phyloP scores from a whole-genome alignment of 1,140 invertebrate genomes.

The Bombus polaris region DNA sequence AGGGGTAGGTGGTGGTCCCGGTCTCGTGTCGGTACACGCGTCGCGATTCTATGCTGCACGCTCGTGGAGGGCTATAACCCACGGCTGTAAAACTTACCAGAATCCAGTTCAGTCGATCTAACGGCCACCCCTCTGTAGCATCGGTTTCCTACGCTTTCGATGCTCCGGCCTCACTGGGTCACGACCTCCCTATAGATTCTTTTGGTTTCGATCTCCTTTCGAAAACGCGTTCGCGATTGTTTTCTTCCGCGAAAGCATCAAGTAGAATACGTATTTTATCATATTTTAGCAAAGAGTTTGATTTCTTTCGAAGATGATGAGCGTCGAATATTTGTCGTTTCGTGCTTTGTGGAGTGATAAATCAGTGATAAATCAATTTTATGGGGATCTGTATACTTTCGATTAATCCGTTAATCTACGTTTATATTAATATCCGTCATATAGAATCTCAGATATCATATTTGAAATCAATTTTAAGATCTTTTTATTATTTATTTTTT shows the following conservation, averaged over 20 bases:
- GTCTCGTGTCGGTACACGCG: constrained; percentile 41
- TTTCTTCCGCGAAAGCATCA: background rate
- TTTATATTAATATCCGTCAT: too few relatives aligned
- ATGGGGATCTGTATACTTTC: too few relatives aligned
- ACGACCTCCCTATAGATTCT: constrained; percentile 45
- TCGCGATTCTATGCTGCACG: constrained; percentile 29
- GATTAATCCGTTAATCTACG: too few relatives aligned
- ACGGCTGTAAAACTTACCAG: constrained; percentile 66
- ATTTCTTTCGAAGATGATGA: too few relatives aligned
- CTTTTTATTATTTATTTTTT: too few relatives aligned
- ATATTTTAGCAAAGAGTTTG: too few relatives aligned
- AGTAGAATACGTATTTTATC: too few relatives aligned
- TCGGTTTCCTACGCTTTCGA: constrained; percentile 20
- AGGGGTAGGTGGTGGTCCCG: constrained; percentile 35
- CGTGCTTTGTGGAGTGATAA: too few relatives aligned
- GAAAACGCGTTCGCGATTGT: constrained; percentile 15
- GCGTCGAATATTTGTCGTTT: too few relatives aligned
- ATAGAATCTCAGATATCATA: too few relatives aligned
- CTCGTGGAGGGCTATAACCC: constrained; percentile 61
- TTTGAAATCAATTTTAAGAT: too few relatives aligned
- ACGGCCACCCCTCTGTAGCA: constrained; percentile 24
- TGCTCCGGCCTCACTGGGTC: constrained; percentile 44
- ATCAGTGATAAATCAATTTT: too few relatives aligned
- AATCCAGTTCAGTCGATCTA: constrained; percentile 60
- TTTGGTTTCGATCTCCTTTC: constrained; percentile 23